Evolutionary conservation across 2,888 invertebrate genomes (phyloP).

Genomic region (Eupithecia vulgata): DNA sequence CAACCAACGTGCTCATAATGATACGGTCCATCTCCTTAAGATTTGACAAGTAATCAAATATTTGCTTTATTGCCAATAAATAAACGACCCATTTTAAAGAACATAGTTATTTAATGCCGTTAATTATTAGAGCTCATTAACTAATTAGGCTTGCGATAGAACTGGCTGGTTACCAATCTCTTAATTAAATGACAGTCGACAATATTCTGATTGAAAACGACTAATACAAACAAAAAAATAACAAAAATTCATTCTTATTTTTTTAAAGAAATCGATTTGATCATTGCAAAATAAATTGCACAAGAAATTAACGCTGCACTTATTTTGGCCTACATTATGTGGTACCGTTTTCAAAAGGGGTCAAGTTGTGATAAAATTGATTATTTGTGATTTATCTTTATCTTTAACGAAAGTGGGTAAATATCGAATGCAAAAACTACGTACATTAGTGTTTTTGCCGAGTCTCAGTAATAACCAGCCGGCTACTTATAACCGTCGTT

Average conservation of each 20-base stretch:
- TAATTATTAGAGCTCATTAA: conserved; percentile 6
- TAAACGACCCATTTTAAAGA: conserved; percentile 10
- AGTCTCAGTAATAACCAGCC: background rate
- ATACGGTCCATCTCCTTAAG: conserved; percentile 28
- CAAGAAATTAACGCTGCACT: background rate
- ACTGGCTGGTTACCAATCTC: conserved; percentile 10
- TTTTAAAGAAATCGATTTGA: background rate
- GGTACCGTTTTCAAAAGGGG: background rate
- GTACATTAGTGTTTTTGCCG: background rate
- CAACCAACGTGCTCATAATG: conserved; percentile 23
- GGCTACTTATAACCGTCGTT: background rate
- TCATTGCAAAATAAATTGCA: background rate
- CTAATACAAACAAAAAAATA: background rate
- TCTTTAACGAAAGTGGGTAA: background rate
- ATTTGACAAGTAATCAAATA: conserved; percentile 28
- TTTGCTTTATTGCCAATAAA: background rate
- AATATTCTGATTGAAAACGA: background rate
- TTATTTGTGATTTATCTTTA: no score
- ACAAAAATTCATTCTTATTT: background rate
- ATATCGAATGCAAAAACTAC: background rate
- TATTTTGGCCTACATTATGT: background rate
- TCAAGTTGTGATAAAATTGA: background rate
- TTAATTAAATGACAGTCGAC: background rate
- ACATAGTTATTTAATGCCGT: background rate
- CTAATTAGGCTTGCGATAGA: conserved; percentile 11